Conservation (phyloP, 2,113 vertebrate genomes). For the Archocentrus centrarchus region DNA sequence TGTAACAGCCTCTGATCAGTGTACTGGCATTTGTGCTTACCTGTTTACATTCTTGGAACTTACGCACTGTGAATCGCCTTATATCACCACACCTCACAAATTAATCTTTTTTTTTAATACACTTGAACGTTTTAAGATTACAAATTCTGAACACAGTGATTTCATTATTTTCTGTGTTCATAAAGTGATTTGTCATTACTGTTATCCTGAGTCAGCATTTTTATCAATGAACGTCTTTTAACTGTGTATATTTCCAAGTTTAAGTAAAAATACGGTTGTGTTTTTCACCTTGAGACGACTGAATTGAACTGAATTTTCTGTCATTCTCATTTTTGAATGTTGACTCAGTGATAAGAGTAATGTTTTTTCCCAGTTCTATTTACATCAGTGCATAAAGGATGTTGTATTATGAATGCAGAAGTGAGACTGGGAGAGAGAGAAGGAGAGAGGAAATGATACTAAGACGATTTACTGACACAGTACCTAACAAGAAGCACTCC, state of each 20-base stretch:
- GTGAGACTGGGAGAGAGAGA: slow-evolving; percentile 75
- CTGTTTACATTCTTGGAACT: background rate
- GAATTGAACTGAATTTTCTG: too few species aligned
- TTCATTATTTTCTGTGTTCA: background rate
- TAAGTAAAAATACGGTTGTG: background rate
- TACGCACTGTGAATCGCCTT: background rate
- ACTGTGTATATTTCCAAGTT: background rate
- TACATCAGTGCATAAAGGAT: slow-evolving; percentile 57
- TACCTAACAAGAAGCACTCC: slow-evolving; percentile 19
- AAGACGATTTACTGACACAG: slow-evolving; percentile 50
- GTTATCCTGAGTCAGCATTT: slow-evolving; percentile 8
- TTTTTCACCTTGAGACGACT: background rate
- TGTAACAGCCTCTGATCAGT: background rate
- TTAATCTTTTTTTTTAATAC: background rate
- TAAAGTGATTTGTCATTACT: background rate
- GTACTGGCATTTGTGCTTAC: background rate
- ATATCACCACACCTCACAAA: background rate
- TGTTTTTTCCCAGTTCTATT: slow-evolving; percentile 62
- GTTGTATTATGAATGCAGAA: slow-evolving; percentile 73
- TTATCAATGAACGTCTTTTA: background rate
- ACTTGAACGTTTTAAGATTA: background rate
- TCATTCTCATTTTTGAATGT: slow-evolving; percentile 26
- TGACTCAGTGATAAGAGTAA: background rate
- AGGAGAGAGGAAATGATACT: slow-evolving; percentile 78
- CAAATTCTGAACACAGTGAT: background rate